phyloP scores from a whole-genome alignment of 2,888 invertebrate species.

The Orgyia antiqua region DNA sequence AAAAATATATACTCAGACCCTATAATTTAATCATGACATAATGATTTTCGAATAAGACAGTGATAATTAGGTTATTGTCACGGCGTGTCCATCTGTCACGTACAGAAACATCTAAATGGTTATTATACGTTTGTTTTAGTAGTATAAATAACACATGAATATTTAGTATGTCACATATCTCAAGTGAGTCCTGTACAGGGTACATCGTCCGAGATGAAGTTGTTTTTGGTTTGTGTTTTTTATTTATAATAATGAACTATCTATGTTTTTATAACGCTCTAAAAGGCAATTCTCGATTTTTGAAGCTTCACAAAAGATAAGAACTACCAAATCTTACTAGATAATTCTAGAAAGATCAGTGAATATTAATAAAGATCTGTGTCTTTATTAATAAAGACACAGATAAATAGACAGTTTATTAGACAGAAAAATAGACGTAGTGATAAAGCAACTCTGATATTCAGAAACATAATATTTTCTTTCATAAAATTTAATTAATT shows the following conservation, averaged over 20 bases:
- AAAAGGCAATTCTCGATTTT: background rate
- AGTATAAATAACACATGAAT: conserved; percentile 60
- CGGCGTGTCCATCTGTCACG: conserved; percentile 58
- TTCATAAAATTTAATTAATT: no score
- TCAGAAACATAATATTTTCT: no score
- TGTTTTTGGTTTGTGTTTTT: conserved; percentile 41
- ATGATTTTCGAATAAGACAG: conserved; percentile 54
- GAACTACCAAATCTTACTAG: no score
- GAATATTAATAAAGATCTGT: no score
- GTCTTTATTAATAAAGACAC: no score
- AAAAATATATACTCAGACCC: conserved; percentile 44
- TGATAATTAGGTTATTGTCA: conserved; percentile 65
- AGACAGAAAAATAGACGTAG: no score
- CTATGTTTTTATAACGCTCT: background rate
- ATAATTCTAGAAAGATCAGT: no score
- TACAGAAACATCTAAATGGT: conserved; percentile 33
- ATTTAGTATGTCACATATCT: conserved; percentile 47
- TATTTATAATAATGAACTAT: conserved; percentile 6
- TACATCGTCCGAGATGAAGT: conserved; percentile 45
- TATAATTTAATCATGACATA: conserved; percentile 42
- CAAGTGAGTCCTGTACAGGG: conserved; percentile 38
- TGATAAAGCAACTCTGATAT: no score
- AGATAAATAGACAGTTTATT: no score
- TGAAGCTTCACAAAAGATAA: no score
- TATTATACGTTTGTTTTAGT: conserved; percentile 46